Evolutionary conservation across 2,113 vertebrate species (phyloP), one percentile per base, ranked within the genome.

Genomic region (Cyrtonyx montezumae): DNA sequence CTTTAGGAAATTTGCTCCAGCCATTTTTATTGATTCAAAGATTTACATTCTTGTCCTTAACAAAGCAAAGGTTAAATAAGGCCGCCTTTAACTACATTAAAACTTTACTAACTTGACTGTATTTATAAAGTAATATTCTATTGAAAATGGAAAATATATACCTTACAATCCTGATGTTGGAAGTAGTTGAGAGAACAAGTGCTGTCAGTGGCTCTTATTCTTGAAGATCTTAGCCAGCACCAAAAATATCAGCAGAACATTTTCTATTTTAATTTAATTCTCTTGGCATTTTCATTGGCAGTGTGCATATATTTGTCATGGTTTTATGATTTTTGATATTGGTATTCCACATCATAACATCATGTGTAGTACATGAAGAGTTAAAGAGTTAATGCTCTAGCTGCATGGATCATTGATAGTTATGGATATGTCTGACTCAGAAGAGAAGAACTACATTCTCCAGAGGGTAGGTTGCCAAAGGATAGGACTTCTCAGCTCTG

Each of bases 261-360:
- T 95, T 91, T 93, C 34, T 79, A 67, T 71, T 95, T 90, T 92
- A 40, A 84, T 88, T 88, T 81, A 40, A 83, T 90, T 84, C 51
- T 80, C 75, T 65, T 11, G 1, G 43, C 26, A 1, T 87, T 93
- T 93, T 94, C 55, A 40, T 37, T 79, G 81, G 76, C 94, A 78
- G 25, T 66, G 18, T 69, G 42, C 0, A 0, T 63, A 69, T 7
- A 25, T 85, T 82, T 95, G 40, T 40, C 40, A 40, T 40, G 40
- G 40, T 40, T 40, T 40, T 40, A 40, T 40, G 40, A 13, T 40
- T 40, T 40, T 40, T 40, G 40, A 12, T 40, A 40, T 40, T 40
- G 40, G 40, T 40, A 40, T 40, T 40, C 40, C 40, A 40, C 40
- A 40, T 40, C 40, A 40, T 40, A 40, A 40, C 40, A 40, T 40